These are phyloP conservation scores for Pluvialis apricaria DNA, from an alignment of 2,113 vertebrate genomes.

Conservation along the genomic window DNA sequence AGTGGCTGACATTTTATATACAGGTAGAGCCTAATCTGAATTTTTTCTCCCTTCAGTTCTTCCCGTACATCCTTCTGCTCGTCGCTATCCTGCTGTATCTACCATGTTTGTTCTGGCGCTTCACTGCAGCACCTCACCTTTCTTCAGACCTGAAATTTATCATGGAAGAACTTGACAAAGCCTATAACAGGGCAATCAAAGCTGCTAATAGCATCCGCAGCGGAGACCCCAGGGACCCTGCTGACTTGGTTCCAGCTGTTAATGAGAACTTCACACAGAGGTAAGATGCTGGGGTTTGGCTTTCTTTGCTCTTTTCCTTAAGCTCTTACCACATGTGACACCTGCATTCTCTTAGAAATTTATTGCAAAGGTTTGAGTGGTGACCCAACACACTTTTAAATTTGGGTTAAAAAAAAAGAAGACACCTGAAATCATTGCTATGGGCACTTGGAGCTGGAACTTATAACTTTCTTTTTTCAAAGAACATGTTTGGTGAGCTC, in stretches of 20 bases:
- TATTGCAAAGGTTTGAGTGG: background rate
- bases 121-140: conserved; percentile 86
- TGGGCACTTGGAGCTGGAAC: background rate
- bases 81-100: conserved; percentile 89
- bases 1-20: background rate
- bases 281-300: conserved; percentile 37
- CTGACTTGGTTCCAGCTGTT: background rate
- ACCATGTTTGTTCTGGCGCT: conserved; percentile 88
- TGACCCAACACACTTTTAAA: background rate
- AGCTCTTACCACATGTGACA: background rate
- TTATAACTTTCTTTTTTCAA: background rate
- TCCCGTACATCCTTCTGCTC: conserved; percentile 90
- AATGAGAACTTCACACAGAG: conserved; percentile 69
- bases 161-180: conserved; percentile 94
- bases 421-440: background rate
- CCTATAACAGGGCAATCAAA: conserved; percentile 89
- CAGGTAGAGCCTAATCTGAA: background rate
- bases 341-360: background rate
- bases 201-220: conserved; percentile 79
- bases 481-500: background rate
- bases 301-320: background rate
- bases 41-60: conserved; percentile 78
- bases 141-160: conserved; percentile 94
- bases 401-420: background rate
- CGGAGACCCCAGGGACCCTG: conserved; percentile 63